A percentile compares a stretch with the other conserved stretches of the same genome.
phyloP scores from a whole-genome alignment of 2,113 vertebrate species.

The Ancistrus triradiatus region DNA sequence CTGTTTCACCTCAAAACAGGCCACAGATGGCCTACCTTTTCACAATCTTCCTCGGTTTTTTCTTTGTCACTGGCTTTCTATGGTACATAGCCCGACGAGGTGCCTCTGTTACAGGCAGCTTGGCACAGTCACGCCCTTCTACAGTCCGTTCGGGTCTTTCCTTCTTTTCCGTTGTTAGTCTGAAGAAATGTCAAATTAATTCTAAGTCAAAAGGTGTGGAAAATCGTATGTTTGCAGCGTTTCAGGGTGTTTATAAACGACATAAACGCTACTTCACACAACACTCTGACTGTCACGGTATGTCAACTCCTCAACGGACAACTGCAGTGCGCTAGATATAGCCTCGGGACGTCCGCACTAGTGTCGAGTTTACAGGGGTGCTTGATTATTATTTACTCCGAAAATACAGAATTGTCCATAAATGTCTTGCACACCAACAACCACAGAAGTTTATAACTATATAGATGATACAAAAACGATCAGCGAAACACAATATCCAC shows the following conservation, averaged over 20 bases:
- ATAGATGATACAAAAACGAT: background rate
- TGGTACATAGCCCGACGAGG: conserved; percentile 75
- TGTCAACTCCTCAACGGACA: conserved; percentile 1
- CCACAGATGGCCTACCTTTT: conserved; percentile 75
- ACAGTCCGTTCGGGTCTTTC: conserved; percentile 9
- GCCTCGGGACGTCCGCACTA: conserved; percentile 7
- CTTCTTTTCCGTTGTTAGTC: background rate
- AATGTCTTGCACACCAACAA: background rate
- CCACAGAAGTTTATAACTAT: rapidly evolving
- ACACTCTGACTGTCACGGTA: no score
- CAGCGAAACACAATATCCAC: background rate
- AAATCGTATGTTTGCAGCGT: conserved; percentile 28
- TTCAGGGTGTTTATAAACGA: background rate
- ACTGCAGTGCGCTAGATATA: conserved; percentile 25
- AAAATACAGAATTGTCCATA: background rate
- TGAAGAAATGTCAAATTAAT: background rate
- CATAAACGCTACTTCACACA: conserved; percentile 26
- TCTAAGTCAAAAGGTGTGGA: background rate
- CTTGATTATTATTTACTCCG: background rate
- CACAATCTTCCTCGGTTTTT: conserved; percentile 76
- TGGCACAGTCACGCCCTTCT: conserved; percentile 48
- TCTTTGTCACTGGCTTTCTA: conserved; percentile 78
- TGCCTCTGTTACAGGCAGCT: conserved; percentile 67
- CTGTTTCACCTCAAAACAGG: conserved; percentile 26
- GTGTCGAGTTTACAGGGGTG: conserved; percentile 1